Conservation (phyloP, 2,113 vertebrate species). For the Himantopus leucocephalus region DNA sequence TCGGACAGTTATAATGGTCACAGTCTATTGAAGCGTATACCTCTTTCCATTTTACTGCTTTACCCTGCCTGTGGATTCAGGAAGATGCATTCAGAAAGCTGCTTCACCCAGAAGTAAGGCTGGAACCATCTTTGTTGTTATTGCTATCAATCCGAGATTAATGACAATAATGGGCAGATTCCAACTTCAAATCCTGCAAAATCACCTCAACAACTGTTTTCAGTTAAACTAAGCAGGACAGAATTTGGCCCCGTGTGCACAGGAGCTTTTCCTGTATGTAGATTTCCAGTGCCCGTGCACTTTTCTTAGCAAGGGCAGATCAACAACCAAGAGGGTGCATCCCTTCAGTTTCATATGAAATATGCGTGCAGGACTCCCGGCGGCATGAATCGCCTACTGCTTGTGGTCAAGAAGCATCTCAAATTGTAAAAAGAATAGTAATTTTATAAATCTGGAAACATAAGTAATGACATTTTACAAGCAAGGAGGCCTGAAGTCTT, state of each 20-base stretch:
- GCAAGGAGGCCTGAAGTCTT: constrained; percentile 60
- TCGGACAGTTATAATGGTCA: neutral
- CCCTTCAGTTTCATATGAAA: neutral
- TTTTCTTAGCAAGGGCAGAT: neutral
- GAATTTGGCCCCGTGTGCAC: neutral
- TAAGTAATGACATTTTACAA: constrained; percentile 24
- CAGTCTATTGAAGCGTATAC: neutral
- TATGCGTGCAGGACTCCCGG: neutral
- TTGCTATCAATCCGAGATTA: neutral
- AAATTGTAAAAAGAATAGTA: neutral
- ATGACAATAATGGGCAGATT: neutral
- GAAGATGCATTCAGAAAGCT: neutral
- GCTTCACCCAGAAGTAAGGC: neutral
- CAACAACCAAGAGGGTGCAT: neutral
- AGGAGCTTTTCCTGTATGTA: neutral
- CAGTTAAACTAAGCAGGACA: neutral
- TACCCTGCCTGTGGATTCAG: constrained; percentile 31
- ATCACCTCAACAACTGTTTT: neutral
- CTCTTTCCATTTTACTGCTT: constrained; percentile 33
- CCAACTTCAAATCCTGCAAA: neutral
- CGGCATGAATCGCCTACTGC: neutral
- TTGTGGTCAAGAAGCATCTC: constrained; percentile 27
- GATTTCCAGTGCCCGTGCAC: neutral
- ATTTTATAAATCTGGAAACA: constrained; percentile 34
- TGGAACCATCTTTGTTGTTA: neutral